Percentiles rank a stretch among this genome's conserved stretches.
These are phyloP conservation scores for Latrodectus geometricus DNA, from an alignment of 1,140 invertebrate genomes.

Conservation along the genomic window DNA sequence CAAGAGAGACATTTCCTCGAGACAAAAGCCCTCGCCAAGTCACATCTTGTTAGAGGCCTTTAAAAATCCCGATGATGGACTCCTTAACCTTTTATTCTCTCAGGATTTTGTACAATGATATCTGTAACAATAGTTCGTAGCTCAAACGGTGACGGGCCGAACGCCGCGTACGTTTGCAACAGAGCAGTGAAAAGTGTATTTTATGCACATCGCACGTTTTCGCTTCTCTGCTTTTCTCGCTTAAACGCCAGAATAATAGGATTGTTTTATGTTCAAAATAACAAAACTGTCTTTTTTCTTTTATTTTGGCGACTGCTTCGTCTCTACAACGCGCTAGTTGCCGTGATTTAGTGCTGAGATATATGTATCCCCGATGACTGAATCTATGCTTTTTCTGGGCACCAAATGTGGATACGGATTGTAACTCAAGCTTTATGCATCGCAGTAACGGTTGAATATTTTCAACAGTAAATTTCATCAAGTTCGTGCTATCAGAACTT, in stretches of 20 bases:
- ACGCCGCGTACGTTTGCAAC: slow-evolving; percentile 22
- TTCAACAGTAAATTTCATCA: not conserved
- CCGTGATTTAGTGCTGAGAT: not conserved
- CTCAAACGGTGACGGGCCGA: slow-evolving; percentile 17
- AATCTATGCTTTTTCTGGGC: not conserved
- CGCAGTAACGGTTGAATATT: not conserved
- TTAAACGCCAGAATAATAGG: slow-evolving; percentile 39
- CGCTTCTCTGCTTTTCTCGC: not conserved
- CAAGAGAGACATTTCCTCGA: not conserved
- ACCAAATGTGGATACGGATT: not conserved
- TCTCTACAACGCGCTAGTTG: not conserved
- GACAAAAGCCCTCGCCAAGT: not conserved
- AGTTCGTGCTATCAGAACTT: too few species aligned
- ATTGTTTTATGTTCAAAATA: slow-evolving; percentile 57
- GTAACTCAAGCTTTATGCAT: not conserved
- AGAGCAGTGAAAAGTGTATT: slow-evolving; percentile 43
- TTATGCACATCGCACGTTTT: slow-evolving; percentile 40
- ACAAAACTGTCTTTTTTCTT: slow-evolving; percentile 54
- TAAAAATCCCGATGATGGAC: slow-evolving; percentile 7
- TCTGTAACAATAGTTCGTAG: slow-evolving; percentile 43
- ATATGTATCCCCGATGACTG: not conserved
- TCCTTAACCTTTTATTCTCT: slow-evolving; percentile 25
- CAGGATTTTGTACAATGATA: slow-evolving; percentile 40
- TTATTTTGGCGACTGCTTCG: not conserved
- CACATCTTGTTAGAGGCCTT: not conserved